These are phyloP conservation scores for Lipophrys pholis DNA, from an alignment of 2,113 vertebrate species.

Conservation along the genomic window DNA sequence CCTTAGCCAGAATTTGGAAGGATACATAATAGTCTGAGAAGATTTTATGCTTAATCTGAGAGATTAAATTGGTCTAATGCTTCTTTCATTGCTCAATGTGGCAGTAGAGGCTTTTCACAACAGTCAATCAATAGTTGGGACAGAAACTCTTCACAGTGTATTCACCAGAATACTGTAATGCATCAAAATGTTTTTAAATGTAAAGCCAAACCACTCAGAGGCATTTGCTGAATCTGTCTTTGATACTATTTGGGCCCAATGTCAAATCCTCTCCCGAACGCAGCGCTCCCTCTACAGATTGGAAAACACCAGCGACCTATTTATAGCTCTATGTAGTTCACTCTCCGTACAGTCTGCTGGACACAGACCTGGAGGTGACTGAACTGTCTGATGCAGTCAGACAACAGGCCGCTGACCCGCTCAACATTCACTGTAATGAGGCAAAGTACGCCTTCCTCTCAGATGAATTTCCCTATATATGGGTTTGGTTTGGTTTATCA, in stretches of 20 bases:
- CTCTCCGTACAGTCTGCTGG: neutral
- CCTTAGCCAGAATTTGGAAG: constrained; percentile 16
- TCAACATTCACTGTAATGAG: neutral
- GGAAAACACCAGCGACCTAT: constrained; percentile 59
- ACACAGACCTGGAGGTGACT: neutral
- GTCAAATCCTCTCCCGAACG: constrained; percentile 19
- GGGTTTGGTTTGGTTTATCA: too few relatives aligned
- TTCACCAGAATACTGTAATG: neutral
- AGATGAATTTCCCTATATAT: neutral
- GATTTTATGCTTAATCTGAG: constrained; percentile 19
- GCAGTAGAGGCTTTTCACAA: neutral
- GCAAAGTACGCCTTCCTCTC: neutral
- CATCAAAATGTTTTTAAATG: constrained; percentile 16
- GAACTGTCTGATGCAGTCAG: too few relatives aligned
- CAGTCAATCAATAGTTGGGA: neutral
- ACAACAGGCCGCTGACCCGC: neutral
- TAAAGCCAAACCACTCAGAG: neutral
- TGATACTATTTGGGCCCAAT: neutral
- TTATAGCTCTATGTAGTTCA: constrained; percentile 52
- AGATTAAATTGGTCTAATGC: constrained; percentile 28
- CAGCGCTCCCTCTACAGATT: constrained; percentile 24
- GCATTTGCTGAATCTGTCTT: neutral
- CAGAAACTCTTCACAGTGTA: neutral
- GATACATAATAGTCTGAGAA: constrained; percentile 22
- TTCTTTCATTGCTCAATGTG: constrained; percentile 16